Evolutionary conservation across 2,888 invertebrate species (phyloP), one percentile per base, ranked within the genome.

Genomic region (Griposia aprilina): DNA sequence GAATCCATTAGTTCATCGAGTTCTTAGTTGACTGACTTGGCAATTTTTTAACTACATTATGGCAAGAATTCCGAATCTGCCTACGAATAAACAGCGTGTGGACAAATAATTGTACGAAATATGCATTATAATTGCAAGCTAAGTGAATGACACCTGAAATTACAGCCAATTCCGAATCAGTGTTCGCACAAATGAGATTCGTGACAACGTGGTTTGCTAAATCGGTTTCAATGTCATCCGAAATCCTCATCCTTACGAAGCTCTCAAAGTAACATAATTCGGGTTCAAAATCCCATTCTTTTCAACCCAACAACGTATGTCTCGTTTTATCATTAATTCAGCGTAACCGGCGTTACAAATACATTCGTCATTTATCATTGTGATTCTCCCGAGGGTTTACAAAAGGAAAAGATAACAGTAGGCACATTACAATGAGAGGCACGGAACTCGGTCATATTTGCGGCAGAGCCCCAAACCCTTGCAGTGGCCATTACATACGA

Each of bases 291-390:
- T 48, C 13, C 13, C 10, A 75, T 66, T 60, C 60, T 17, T 77
- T 41, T 68, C 52, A 30, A 36, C n/a, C 36, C 52, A 69, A 48
- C 23, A 65, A 70, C 52, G 36, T 65, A 52, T 59, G 45, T 59
- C 36, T 75, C 20, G 13, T 76, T 81, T 26, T 59, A 88, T 85
- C 55, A 82, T 75, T 80, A 73, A 81, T 81, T 80, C 65, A 82
- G 48, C 23, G 71, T 78, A 76, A 81, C 82, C 69, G 72, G 62
- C 73, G 67, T 78, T 80, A 80, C 60, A 83, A 74, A 80, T 77
- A 83, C 74, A 36, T 85, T 82, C 78, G 76, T 77, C 83, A 87
- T 89, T 87, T 86, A 83, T 86, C 84, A 84, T 82, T 66, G 59
- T 63, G 59, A 75, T 75, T 66, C 52, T 55, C 50, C 48, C 6